Evolutionary conservation across 2,113 vertebrate genomes (phyloP).

Genomic region (Gila orcuttii): DNA sequence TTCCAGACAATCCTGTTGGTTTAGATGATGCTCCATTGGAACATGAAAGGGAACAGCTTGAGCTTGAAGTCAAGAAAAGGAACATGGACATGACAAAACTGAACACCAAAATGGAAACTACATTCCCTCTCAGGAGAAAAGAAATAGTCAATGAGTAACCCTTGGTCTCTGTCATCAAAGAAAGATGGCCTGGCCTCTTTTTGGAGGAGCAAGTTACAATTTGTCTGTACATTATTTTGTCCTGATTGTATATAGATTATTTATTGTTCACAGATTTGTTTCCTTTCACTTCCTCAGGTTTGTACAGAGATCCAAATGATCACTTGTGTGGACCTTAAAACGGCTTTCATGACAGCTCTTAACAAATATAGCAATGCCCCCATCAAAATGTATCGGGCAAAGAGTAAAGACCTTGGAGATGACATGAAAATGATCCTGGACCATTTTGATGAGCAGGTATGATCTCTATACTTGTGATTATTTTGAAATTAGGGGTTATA

Average conservation of each 20-base stretch:
- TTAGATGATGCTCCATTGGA: not conserved
- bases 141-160: not conserved
- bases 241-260: not conserved
- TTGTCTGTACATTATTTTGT: not conserved
- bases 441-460: conserved; percentile 9
- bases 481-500: not conserved
- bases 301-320: not conserved
- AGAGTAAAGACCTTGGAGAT: not conserved
- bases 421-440: not conserved
- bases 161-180: not conserved
- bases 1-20: not conserved
- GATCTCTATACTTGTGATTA: not conserved
- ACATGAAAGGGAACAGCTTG: not conserved
- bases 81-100: not conserved
- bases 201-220: not conserved
- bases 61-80: not conserved
- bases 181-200: not conserved
- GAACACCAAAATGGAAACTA: not conserved
- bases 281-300: not conserved
- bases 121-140: not conserved
- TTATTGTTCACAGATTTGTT: not conserved
- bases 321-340: not conserved
- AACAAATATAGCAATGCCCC: not conserved
- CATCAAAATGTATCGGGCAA: not conserved
- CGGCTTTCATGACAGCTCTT: not conserved